These are phyloP conservation scores for Brachyhypopomus occidentalis DNA, from an alignment of 2,113 vertebrate genomes.

Conservation along the genomic window DNA sequence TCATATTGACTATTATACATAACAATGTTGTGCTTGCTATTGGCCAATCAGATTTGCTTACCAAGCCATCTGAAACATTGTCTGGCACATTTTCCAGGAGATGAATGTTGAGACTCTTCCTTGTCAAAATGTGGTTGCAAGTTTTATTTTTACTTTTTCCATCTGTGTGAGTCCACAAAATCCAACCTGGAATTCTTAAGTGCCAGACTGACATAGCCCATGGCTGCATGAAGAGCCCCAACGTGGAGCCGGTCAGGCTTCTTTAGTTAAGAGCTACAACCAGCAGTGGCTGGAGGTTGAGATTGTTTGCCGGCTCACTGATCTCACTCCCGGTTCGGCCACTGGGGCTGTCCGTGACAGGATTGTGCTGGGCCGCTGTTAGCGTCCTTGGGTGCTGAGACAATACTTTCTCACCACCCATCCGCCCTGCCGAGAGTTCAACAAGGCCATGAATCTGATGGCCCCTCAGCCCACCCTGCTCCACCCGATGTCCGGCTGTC, in stretches of 20 bases:
- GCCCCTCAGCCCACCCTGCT: background rate
- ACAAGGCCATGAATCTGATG: background rate
- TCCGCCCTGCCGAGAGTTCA: conserved; percentile 11
- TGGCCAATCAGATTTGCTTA: background rate
- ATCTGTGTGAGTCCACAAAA: background rate
- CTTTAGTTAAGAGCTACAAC: conserved; percentile 11
- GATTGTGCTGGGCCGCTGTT: conserved; percentile 7
- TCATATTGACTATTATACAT: too few relatives aligned
- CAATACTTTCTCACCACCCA: background rate
- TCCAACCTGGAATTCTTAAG: background rate
- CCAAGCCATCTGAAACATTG: background rate
- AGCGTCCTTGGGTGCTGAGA: too few relatives aligned
- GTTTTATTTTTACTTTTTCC: background rate
- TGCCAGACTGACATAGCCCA: too few relatives aligned
- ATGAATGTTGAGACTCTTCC: background rate
- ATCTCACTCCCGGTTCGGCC: conserved; percentile 5
- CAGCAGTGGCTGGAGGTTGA: conserved; percentile 3
- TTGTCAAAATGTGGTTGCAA: background rate
- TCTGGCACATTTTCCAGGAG: background rate
- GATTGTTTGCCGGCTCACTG: conserved; percentile 37
- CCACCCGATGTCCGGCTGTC: conserved; percentile 11
- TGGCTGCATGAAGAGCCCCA: too few relatives aligned
- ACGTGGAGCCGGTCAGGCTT: too few relatives aligned
- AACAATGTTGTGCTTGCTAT: background rate
- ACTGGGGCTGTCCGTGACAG: background rate